phyloP scores from a whole-genome alignment of 2,888 invertebrate species.

The Crocallis elinguaria region DNA sequence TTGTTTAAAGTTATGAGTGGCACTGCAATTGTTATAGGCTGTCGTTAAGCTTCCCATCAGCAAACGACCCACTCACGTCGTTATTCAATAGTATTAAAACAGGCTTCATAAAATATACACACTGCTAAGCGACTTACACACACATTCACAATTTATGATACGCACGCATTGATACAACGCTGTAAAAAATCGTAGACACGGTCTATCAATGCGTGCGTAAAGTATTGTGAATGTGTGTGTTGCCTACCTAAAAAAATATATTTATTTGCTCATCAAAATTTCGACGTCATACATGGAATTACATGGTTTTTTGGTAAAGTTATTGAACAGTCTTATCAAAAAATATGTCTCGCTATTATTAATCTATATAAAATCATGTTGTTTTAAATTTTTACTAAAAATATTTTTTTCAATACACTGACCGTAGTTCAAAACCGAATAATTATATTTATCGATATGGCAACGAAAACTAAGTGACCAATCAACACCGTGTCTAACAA shows the following conservation, averaged over 20 bases:
- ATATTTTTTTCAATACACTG: too few species aligned
- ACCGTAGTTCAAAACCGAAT: neutral
- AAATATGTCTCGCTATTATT: too few species aligned
- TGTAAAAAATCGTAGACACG: slow-evolving; percentile 13
- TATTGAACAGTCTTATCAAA: too few species aligned
- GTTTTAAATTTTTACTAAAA: too few species aligned
- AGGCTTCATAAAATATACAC: neutral
- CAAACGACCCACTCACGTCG: too few species aligned
- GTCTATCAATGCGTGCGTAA: slow-evolving; percentile 17
- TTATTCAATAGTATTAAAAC: too few species aligned
- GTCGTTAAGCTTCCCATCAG: too few species aligned
- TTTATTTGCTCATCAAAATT: neutral
- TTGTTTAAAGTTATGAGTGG: too few species aligned
- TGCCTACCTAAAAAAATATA: neutral
- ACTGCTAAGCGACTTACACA: neutral
- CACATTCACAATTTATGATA: slow-evolving; percentile 15
- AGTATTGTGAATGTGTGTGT: slow-evolving; percentile 12
- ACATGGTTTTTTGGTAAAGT: too few species aligned
- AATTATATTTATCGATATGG: neutral
- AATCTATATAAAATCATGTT: too few species aligned
- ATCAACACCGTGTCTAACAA: slow-evolving; percentile 24
- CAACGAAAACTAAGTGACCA: slow-evolving; percentile 13
- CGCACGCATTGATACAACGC: slow-evolving; percentile 20
- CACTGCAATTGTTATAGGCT: too few species aligned
- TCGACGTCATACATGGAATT: too few species aligned